Percentiles rank a stretch among this genome's conserved stretches.
phyloP scores from a whole-genome alignment of 2,888 invertebrate genomes.

The Schrankia costaestrigalis region DNA sequence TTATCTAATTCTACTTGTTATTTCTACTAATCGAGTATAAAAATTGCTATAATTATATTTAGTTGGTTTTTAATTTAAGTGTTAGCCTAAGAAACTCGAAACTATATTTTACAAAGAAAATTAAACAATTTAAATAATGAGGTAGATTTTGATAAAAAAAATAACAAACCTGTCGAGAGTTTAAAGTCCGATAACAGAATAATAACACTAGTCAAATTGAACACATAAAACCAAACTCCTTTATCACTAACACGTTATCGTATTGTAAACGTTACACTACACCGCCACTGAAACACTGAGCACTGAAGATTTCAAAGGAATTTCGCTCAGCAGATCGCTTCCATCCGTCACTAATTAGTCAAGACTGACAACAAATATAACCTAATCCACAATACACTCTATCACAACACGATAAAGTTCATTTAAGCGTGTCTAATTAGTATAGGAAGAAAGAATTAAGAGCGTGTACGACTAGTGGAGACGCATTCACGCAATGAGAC shows the following conservation, averaged over 20 bases:
- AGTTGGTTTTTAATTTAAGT: too few species aligned
- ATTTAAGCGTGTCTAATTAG: background rate
- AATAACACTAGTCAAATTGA: too few species aligned
- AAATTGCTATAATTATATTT: too few species aligned
- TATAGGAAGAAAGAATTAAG: conserved; percentile 27
- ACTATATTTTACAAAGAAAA: too few species aligned
- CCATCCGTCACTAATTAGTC: conserved; percentile 69
- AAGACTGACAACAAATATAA: conserved; percentile 32
- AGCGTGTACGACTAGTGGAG: conserved; percentile 53
- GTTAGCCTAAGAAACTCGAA: too few species aligned
- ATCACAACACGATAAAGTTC: conserved; percentile 10
- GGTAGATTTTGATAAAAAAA: too few species aligned
- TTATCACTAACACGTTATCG: conserved; percentile 29
- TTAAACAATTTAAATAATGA: too few species aligned
- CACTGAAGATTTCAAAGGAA: conserved; percentile 64
- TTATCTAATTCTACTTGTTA: too few species aligned
- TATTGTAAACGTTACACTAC: conserved; percentile 41
- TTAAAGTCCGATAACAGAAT: too few species aligned
- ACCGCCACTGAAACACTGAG: conserved; percentile 44
- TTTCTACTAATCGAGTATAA: too few species aligned
- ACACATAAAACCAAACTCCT: too few species aligned
- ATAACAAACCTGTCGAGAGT: too few species aligned
- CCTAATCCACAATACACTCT: conserved; percentile 26
- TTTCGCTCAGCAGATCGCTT: conserved; percentile 65
- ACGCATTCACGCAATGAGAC: conserved; percentile 64